phyloP scores from a whole-genome alignment of 37 sponge, comb jelly and placozoan genomes.

The Agelas oroides region DNA sequence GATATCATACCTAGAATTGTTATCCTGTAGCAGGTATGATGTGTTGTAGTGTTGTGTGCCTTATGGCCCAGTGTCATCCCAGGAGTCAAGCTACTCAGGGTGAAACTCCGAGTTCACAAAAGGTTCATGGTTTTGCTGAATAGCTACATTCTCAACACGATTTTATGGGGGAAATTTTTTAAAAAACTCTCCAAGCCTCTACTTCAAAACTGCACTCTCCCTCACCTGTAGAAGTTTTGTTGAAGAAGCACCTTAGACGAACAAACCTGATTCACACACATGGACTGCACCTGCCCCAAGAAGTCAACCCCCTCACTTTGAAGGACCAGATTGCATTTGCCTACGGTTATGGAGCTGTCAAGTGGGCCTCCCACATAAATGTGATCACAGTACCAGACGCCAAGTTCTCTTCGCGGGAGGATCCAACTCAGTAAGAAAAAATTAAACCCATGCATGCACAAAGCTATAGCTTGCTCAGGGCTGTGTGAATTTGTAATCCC shows the following conservation, averaged over 20 bases:
- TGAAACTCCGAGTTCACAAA: no score
- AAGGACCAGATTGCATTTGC: conserved; percentile 49
- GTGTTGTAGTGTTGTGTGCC: no score
- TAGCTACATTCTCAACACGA: no score
- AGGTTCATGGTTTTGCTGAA: no score
- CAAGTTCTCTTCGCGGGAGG: conserved; percentile 31
- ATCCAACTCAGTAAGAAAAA: conserved; percentile 27
- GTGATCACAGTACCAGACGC: conserved; percentile 49
- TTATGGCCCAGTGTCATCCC: no score
- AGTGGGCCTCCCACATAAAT: conserved; percentile 1
- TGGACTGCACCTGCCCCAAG: conserved; percentile 30
- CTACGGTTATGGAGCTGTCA: conserved; percentile 47
- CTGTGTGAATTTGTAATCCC: neutral
- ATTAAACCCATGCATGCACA: neutral
- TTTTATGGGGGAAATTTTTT: no score
- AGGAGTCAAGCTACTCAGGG: no score
- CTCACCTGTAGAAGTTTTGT: conserved; percentile 29
- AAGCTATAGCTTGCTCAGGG: neutral
- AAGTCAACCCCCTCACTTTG: neutral
- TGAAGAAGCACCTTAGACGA: conserved; percentile 28
- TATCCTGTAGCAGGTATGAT: no score
- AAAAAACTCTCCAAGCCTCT: no score
- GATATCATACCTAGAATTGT: no score
- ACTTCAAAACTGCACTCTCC: no score
- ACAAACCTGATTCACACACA: conserved; percentile 58